Percentiles rank a stretch among this genome's conserved stretches.
Conservation (phyloP, 53 echinoderm and acorn worm species). For the Paelopatides confundens region DNA sequence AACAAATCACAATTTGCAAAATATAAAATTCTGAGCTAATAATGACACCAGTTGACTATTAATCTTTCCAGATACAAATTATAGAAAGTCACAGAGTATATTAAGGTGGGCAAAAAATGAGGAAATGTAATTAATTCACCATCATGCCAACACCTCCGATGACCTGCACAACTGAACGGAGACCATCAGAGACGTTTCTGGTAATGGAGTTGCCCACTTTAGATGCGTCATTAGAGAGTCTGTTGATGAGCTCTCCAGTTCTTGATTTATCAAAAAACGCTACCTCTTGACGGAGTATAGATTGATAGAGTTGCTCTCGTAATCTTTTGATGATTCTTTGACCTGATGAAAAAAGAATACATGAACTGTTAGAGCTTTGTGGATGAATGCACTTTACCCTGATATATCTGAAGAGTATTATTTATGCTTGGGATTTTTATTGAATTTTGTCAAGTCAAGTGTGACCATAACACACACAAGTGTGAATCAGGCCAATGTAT, state of each 20-base stretch:
- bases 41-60: too few relatives aligned
- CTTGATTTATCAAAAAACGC: conserved; percentile 94
- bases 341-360: conserved; percentile 58
- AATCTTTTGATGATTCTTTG: conserved; percentile 88
- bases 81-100: too few relatives aligned
- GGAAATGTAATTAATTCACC: conserved; percentile 51
- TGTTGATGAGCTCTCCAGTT: conserved; percentile 92
- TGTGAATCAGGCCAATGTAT: too few relatives aligned
- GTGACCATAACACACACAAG: too few relatives aligned
- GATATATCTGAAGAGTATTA: too few relatives aligned
- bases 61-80: too few relatives aligned
- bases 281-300: conserved; percentile 90
- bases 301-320: conserved; percentile 80
- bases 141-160: conserved; percentile 95
- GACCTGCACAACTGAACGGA: conserved; percentile 82
- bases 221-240: conserved; percentile 86
- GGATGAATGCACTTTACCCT: too few relatives aligned
- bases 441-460: too few relatives aligned
- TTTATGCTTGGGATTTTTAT: too few relatives aligned
- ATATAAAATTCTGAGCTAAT: too few relatives aligned
- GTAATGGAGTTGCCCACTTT: conserved; percentile 90
- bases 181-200: conserved; percentile 88
- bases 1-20: too few relatives aligned
- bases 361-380: neutral
- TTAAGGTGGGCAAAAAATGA: neutral